Base-by-base conservation (phyloP, 1,140 invertebrate species). In the Paraescarpia echinospica region DNA sequence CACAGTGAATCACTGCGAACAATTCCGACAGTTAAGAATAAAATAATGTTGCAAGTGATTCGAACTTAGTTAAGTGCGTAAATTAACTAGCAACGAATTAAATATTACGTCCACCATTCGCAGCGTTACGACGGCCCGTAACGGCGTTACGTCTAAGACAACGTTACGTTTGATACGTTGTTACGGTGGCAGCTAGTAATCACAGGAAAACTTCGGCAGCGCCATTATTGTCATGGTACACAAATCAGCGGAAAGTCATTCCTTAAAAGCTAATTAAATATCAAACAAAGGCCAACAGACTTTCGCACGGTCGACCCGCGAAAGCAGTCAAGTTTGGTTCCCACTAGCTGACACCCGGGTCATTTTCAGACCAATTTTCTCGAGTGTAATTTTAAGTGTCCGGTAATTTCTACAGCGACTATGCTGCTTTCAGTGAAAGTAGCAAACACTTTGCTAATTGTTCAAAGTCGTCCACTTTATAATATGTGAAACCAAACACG, bases 341-440 rank as follows among this genome's bases (percentile, higher is more conserved):
- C 59, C 59, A 18, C 59, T 31, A 18, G 14, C 22, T 77, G 14
- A 77, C 59, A 77, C 59, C 59, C 59, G 59, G 41, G 59, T 77
- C 59, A 77, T 77, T 77, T 77, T 77, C 59, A 77, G 59, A 77
- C 59, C 59, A 77, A 77, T 77, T 77, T 77, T 77, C 59, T 77
- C 59, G 59, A 2, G 14, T 31, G 59, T 77, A 77, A 77, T 77
- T 77, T 77, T 18, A 77, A 77, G 59, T 77, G 59, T 77, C 59
- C 59, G 59, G 41, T 27, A 31, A 77, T 31, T 77, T 18, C 18
- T 77, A 22, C 59, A 31, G 59, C 59, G 59, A 31, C 27, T 27
- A 27, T 12, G 41, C 14, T 77, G 59, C 59, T 22, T 77, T 77
- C 59, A 77, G 0, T 18, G 59, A 77, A 77, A 1, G 59, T 77